Conservation (phyloP, 1,140 invertebrate species). For the Sinonovacula constricta region DNA sequence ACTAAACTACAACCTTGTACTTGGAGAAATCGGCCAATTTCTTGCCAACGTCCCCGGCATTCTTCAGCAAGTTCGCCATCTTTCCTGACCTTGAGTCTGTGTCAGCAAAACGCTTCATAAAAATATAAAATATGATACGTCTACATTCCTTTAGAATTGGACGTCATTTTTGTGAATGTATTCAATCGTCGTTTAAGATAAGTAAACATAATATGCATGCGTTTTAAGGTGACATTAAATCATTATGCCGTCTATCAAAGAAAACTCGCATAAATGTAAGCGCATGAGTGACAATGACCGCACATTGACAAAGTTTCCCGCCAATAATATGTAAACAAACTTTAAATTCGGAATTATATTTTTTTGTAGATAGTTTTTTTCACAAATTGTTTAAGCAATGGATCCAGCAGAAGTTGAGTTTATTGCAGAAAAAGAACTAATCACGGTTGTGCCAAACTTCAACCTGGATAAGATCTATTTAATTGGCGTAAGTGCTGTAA, state of each 20-base stretch:
- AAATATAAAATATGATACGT: too few species aligned
- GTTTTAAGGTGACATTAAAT: too few species aligned
- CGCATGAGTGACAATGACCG: too few species aligned
- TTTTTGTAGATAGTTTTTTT: too few species aligned
- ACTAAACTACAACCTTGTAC: not conserved
- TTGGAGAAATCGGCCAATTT: not conserved
- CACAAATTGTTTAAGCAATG: slow-evolving; percentile 59
- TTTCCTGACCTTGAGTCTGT: not conserved
- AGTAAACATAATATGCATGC: too few species aligned
- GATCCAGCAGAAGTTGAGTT: slow-evolving; percentile 92
- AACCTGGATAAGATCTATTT: slow-evolving; percentile 84
- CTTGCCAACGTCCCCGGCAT: not conserved
- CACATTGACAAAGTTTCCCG: not conserved
- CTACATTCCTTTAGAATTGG: too few species aligned
- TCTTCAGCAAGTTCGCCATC: not conserved
- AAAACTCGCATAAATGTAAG: too few species aligned
- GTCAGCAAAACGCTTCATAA: too few species aligned
- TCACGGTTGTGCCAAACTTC: slow-evolving; percentile 96
- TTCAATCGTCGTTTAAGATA: too few species aligned
- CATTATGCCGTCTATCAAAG: too few species aligned
- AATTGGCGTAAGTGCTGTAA: slow-evolving; percentile 80
- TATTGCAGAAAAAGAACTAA: slow-evolving; percentile 90
- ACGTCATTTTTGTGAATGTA: too few species aligned
- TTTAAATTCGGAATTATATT: too few species aligned
- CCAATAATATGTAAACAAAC: not conserved